Evolutionary conservation across 2,888 invertebrate species (phyloP), one percentile per base, ranked within the genome.

Genomic region (Scotopteryx bipunctaria): DNA sequence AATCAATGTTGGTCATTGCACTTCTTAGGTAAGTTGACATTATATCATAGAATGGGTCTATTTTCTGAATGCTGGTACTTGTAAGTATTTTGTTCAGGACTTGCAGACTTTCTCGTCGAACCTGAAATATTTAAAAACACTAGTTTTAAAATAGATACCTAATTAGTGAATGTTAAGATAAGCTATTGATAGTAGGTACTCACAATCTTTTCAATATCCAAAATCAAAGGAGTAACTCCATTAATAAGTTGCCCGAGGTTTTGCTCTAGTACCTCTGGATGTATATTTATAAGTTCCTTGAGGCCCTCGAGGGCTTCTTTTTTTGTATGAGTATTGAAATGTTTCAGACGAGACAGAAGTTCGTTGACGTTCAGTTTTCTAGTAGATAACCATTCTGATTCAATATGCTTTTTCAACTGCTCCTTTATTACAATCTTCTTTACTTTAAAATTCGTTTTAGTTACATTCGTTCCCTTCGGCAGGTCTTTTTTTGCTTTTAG

Each of bases 1-100:
- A 92, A 73, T 95, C 93, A 52, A 98, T 95, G 69, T 98, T 96
- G 0, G 97, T 97, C 96, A 98, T 96, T 0, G 96, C 95, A 86
- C 97, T 97, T 43, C 94, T 92, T 36, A 98, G 80, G 78, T 96
- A 96, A 0, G 96, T 95, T 13, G 94, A 93, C 53, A 98, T 83
- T 3, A 95, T 91, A 55, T 94, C 93, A 72, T 95, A 95, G 76
- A 96, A 96, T 5, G 97, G 96, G 29, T 91, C 77, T 8, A 95
- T 77, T 63, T 93, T 93, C 5, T 91, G 89, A 51, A 82, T 47
- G 5, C 67, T 55, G 1, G 79, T 73, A 61, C 80, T 83, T 15
- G 81, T 77, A 2, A 93, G 73, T 44, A 92, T 84, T 14, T 91
- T 66, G 61, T 90, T 86, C 2, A 94, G 66, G 5, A 92, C 91